Percentiles rank a stretch among this genome's conserved stretches.
Conservation (phyloP, 2,888 invertebrate genomes). For the Lochmaea crataegi region DNA sequence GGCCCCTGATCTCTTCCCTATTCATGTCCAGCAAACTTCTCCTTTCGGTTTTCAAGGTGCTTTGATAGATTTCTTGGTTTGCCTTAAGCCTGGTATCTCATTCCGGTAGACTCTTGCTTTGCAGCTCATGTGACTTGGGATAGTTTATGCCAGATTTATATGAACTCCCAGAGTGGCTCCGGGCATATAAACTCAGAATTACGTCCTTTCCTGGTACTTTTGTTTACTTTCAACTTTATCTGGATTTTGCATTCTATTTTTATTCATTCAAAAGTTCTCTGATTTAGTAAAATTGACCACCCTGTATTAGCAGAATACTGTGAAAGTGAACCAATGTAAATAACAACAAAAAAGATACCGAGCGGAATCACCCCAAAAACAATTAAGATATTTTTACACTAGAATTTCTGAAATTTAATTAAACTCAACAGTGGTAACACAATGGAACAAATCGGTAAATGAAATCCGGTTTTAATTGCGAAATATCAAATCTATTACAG, state of each 20-base stretch:
- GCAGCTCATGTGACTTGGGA: no score
- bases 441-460: constrained; percentile 32
- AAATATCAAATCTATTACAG: constrained; percentile 25
- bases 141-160: no score
- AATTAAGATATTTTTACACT: constrained; percentile 53
- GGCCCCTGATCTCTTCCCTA: no score
- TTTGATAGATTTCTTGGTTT: no score
- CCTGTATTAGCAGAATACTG: not conserved
- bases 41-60: no score
- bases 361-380: constrained; percentile 41
- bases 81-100: no score
- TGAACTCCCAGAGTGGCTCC: no score
- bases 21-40: no score
- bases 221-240: not conserved
- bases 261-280: not conserved
- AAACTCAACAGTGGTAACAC: constrained; percentile 39
- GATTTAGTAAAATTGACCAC: not conserved
- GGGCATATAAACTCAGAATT: no score
- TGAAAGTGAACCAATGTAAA: constrained; percentile 10
- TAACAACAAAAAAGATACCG: constrained; percentile 39
- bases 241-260: not conserved
- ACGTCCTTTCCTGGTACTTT: no score
- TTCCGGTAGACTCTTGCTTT: no score
- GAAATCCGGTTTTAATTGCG: constrained; percentile 29
- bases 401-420: constrained; percentile 53